Evolutionary conservation across 2,113 vertebrate genomes (phyloP).

Genomic region (Opisthocomus hoazin): DNA sequence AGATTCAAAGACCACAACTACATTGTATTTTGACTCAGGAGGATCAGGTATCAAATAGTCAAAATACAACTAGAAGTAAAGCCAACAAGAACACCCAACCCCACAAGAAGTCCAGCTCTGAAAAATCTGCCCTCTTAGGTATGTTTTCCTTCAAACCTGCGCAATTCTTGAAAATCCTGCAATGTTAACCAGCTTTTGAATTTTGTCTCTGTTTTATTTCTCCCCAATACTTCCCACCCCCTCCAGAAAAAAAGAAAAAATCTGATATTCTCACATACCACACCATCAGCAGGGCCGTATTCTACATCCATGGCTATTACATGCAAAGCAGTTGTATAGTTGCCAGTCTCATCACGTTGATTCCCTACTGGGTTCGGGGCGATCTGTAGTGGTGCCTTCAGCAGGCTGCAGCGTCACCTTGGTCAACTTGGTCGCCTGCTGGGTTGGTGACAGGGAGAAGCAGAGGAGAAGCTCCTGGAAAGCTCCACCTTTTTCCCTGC

Average conservation of each 20-base stretch:
- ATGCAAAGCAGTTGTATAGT: background rate
- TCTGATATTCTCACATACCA: background rate
- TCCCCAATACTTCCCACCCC: background rate
- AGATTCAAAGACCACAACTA: background rate
- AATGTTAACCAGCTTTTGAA: background rate
- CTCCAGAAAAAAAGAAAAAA: background rate
- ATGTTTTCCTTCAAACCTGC: background rate
- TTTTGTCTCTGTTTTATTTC: background rate
- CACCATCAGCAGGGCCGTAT: background rate
- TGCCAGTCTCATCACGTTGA: background rate
- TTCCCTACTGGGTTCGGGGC: background rate
- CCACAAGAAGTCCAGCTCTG: background rate
- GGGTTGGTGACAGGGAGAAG: background rate
- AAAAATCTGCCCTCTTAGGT: background rate
- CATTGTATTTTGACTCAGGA: background rate
- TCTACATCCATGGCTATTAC: fast-evolving
- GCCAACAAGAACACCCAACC: background rate
- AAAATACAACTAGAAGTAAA: background rate
- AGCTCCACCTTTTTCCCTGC: background rate
- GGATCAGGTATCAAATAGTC: background rate
- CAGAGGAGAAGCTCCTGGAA: background rate
- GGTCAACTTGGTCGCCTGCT: background rate
- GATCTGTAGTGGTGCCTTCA: background rate
- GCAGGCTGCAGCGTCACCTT: background rate
- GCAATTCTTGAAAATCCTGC: background rate